Evolutionary conservation across 2,888 invertebrate genomes (phyloP), one percentile per base, ranked within the genome.

Genomic region (Trachelus troglodyta): DNA sequence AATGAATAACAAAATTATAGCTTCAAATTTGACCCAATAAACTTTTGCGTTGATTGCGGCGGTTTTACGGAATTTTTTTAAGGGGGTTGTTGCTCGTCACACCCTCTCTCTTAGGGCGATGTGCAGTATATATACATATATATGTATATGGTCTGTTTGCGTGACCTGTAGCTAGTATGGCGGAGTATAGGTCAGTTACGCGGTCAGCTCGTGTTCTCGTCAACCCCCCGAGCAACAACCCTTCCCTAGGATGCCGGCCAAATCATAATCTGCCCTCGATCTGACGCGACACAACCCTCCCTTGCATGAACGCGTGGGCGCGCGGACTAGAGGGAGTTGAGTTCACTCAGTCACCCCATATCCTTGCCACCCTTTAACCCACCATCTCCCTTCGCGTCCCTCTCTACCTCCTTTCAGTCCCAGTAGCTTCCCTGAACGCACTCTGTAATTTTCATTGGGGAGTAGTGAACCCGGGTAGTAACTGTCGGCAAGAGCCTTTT

Each of bases 181-280:
- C 79, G 80, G 78, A 81, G 76, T 82, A 80, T 81, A 84, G 84
- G 83, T 84, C 87, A 87, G 87, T 87, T 85, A 85, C 79, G 81
- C 80, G 78, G 78, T 76, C 76, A 79, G 74, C 30, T 23, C 56
- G 56, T 56, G 56, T 23, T 56, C 56, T 56, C 23, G 56, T 56
- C 56, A 56, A 56, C 56, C 78, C 74, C 73, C 56, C 76, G 77
- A 37, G 69, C 40, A 69, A 37, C 76, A 69, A 75, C 31, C 33
- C 71, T 34, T 30, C 34, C 35, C 35, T n/a, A 34, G 34, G n/a
- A 35, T 74, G 73, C 74, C 33, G 68, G 69, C 33, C 69, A 30
- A 76, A 76, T 79, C 74, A 74, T 76, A 79, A 76, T 74, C 69
- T 76, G 56, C n/a, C 74, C 76, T 76, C 74, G 73, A 76, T 79